phyloP scores from a whole-genome alignment of 2,797 vertebrate genomes.

The Brachymystax lenok region DNA sequence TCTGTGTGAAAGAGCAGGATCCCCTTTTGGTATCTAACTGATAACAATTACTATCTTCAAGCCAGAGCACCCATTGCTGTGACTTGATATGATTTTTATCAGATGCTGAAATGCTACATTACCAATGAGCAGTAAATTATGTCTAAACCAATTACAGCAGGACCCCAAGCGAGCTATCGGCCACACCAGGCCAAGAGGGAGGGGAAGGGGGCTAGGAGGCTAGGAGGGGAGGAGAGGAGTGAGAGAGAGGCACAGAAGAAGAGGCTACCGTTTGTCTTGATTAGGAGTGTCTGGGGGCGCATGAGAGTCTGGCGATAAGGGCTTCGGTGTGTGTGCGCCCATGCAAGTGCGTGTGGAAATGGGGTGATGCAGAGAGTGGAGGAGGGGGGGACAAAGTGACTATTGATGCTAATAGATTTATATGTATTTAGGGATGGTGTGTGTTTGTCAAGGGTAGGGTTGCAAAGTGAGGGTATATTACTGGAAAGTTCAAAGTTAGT shows the following conservation, averaged over 20 bases:
- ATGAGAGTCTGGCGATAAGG: constrained; percentile 76
- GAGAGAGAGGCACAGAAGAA: constrained; percentile 70
- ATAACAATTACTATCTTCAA: constrained; percentile 84
- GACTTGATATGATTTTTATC: constrained; percentile 90
- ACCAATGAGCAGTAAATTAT: constrained; percentile 91
- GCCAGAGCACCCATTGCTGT: constrained; percentile 75
- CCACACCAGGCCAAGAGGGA: constrained; percentile 58
- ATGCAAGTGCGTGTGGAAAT: constrained; percentile 3
- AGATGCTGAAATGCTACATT: constrained; percentile 87
- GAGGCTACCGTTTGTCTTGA: constrained; percentile 83
- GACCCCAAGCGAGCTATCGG: constrained; percentile 72
- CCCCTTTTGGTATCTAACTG: constrained; percentile 75
- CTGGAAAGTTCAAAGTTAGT: too few species aligned
- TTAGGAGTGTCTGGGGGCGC: constrained; percentile 81
- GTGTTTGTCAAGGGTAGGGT: constrained; percentile 49
- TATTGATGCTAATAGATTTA: constrained; percentile 38
- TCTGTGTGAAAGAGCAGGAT: constrained; percentile 38
- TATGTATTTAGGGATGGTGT: constrained; percentile 48
- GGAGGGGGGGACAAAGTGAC: neutral
- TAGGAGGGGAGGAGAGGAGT: constrained; percentile 67
- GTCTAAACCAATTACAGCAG: constrained; percentile 85
- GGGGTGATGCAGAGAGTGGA: neutral
- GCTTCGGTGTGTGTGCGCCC: neutral
- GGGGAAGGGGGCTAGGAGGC: constrained; percentile 52
- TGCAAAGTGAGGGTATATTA: too few species aligned